Evolutionary conservation across 2,113 vertebrate genomes (phyloP).

Genomic region (Andinoacara biseriatus): DNA sequence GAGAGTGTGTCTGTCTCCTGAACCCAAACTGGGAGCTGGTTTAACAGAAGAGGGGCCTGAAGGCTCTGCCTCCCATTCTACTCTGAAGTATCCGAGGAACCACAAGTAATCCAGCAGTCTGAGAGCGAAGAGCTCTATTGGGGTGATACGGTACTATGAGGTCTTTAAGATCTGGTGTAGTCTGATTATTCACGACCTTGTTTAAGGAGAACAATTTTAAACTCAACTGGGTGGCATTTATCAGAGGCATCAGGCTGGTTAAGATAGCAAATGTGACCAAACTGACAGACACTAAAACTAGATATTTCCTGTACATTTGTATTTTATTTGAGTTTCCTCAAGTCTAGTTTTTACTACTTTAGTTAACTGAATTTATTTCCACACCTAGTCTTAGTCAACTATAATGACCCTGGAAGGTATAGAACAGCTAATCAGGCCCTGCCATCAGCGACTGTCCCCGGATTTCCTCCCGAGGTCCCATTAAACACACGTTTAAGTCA

Average conservation of each 20-base stretch:
- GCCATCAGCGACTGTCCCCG: neutral
- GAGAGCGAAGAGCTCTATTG: neutral
- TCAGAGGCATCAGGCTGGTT: neutral
- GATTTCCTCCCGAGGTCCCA: neutral
- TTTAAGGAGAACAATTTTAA: neutral
- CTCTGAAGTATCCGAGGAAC: neutral
- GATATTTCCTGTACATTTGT: neutral
- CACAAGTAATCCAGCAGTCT: neutral
- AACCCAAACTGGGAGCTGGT: no score
- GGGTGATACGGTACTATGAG: neutral
- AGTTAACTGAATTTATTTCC: neutral
- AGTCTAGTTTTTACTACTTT: neutral
- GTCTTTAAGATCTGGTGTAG: neutral
- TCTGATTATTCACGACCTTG: neutral
- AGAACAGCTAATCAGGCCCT: neutral
- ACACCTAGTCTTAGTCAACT: neutral
- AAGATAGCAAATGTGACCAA: neutral
- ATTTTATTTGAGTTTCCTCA: neutral
- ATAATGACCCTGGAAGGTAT: no score
- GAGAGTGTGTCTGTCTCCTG: no score
- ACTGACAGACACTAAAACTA: neutral
- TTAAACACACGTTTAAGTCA: neutral
- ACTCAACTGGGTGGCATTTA: fast-evolving
- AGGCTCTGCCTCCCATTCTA: neutral
- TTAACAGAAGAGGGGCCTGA: neutral